Conservation (phyloP, 2,113 vertebrate species). For the Pyrgilauda ruficollis region DNA sequence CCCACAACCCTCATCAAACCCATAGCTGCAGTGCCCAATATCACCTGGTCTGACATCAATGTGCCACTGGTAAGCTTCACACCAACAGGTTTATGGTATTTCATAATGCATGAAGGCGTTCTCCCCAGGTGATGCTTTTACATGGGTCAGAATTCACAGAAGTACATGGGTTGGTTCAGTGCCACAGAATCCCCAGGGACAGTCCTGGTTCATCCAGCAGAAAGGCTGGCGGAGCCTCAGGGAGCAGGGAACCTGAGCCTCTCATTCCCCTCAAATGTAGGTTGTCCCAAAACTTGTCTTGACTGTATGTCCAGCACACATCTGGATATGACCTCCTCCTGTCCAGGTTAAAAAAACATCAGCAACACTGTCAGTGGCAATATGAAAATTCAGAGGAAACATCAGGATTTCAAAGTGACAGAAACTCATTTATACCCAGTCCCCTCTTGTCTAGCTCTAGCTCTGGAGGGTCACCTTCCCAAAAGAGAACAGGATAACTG, state of each 20-base stretch:
- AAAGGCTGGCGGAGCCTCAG: neutral
- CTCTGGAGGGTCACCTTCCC: neutral
- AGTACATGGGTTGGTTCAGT: rapidly evolving
- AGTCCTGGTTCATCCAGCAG: neutral
- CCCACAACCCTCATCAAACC: conserved; percentile 83
- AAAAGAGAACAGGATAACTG: neutral
- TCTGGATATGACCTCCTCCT: neutral
- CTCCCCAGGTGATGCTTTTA: neutral
- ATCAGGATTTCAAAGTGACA: neutral
- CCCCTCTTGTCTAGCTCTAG: neutral
- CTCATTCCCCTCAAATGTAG: neutral
- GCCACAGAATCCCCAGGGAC: neutral
- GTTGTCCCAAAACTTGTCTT: neutral
- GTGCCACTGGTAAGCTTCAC: conserved; percentile 79
- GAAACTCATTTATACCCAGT: neutral
- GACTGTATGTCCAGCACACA: neutral
- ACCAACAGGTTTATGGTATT: neutral
- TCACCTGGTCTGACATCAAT: conserved; percentile 85
- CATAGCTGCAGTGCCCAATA: conserved; percentile 75
- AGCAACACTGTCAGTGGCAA: neutral
- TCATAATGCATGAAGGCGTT: rapidly evolving
- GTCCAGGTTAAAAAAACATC: neutral
- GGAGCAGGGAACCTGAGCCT: neutral
- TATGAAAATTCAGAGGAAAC: neutral
- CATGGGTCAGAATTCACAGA: rapidly evolving